These are phyloP conservation scores for Chloroclysta siterata DNA, from an alignment of 2,888 invertebrate genomes.

Conservation along the genomic window DNA sequence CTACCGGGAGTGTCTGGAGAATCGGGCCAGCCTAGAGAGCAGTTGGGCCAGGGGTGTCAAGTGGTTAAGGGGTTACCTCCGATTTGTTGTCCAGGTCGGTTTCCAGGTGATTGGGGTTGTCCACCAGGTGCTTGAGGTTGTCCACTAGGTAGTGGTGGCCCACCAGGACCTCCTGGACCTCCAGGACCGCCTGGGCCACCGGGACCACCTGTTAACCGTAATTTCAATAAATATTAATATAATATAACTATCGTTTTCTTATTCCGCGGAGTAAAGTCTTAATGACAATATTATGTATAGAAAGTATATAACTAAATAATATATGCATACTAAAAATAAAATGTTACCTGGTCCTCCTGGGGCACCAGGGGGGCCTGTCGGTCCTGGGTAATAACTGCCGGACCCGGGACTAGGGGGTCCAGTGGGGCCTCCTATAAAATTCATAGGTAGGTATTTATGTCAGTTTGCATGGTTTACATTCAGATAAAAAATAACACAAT, in stretches of 20 bases:
- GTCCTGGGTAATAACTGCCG: slow-evolving; percentile 34
- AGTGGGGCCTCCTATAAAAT: neutral
- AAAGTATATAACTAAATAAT: too few species aligned
- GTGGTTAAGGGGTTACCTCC: too few species aligned
- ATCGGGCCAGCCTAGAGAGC: too few species aligned
- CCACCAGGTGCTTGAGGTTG: slow-evolving; percentile 24
- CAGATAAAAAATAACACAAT: too few species aligned
- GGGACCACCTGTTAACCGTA: slow-evolving; percentile 14
- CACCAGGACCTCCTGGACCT: slow-evolving; percentile 14
- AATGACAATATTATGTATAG: too few species aligned
- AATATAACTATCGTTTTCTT: neutral
- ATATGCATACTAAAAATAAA: neutral
- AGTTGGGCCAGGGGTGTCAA: too few species aligned
- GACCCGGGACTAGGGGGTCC: neutral
- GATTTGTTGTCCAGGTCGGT: slow-evolving; percentile 41
- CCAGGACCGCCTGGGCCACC: slow-evolving; percentile 28
- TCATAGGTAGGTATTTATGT: neutral
- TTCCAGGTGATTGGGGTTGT: slow-evolving; percentile 39
- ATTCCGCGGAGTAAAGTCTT: too few species aligned
- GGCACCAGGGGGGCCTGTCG: slow-evolving; percentile 47
- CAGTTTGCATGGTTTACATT: too few species aligned
- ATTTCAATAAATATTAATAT: neutral
- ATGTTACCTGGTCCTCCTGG: slow-evolving; percentile 46
- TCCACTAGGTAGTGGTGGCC: slow-evolving; percentile 40
- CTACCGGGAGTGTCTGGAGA: neutral